phyloP scores from a whole-genome alignment of 2,888 invertebrate genomes.

The Epsilonema sp. region DNA sequence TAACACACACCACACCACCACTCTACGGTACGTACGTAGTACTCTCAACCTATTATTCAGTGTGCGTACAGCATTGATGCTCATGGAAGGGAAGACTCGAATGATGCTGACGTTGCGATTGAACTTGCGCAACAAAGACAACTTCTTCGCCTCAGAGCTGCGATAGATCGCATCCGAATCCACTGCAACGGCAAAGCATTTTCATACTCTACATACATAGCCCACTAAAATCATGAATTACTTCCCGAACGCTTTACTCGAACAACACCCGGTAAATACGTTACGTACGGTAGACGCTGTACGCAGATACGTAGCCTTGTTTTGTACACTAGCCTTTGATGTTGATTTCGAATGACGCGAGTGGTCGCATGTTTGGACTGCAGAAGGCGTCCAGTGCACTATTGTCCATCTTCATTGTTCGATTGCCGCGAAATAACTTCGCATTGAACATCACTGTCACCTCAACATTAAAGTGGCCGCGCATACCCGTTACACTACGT shows the following conservation, averaged over 20 bases:
- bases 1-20: conserved; percentile 8
- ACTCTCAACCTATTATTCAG: not conserved
- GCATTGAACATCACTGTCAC: conserved; percentile 62
- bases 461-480: no score
- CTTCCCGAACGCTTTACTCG: no score
- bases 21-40: not conserved
- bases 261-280: not conserved
- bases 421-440: conserved; percentile 67
- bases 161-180: conserved; percentile 45
- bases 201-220: no score
- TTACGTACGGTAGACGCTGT: not conserved
- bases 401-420: conserved; percentile 51
- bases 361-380: conserved; percentile 62
- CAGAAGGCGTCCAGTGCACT: conserved; percentile 54
- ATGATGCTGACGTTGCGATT: conserved; percentile 65
- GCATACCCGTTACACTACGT: not conserved
- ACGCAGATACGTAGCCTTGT: conserved; percentile 4
- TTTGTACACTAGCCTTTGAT: conserved; percentile 46
- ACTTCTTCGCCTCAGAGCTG: conserved; percentile 43
- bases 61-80: conserved; percentile 44
- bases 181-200: conserved; percentile 39
- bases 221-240: no score
- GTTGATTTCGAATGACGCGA: conserved; percentile 61
- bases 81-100: conserved; percentile 75
- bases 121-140: conserved; percentile 49